Conservation (phyloP, 2,888 invertebrate genomes). For the Germaria angustata region DNA sequence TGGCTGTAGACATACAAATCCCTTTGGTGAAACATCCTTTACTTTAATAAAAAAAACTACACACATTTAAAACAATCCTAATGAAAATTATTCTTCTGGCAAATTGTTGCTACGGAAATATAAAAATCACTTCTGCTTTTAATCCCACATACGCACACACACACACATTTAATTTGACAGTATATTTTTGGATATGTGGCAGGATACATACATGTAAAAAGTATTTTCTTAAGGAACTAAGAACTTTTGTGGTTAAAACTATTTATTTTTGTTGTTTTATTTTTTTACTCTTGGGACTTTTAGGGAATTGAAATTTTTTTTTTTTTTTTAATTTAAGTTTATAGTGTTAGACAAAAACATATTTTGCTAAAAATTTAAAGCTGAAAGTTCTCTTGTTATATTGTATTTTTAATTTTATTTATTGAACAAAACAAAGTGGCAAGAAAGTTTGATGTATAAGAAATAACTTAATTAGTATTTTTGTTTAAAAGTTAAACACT, state of each 20-base stretch:
- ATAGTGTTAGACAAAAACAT: background rate
- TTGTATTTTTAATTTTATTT: constrained; percentile 40
- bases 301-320: background rate
- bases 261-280: background rate
- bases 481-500: too few relatives aligned
- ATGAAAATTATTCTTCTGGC: constrained; percentile 48
- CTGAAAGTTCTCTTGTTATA: constrained; percentile 48
- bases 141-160: background rate
- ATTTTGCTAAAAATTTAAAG: constrained; percentile 35
- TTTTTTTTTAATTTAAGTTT: constrained; percentile 14
- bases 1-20: background rate
- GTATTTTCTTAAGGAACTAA: background rate
- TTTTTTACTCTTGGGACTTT: constrained; percentile 26
- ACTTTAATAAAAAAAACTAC: background rate
- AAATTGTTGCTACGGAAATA: constrained; percentile 22
- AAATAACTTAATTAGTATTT: too few relatives aligned
- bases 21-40: background rate
- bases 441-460: too few relatives aligned
- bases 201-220: background rate
- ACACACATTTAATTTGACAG: background rate
- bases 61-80: constrained; percentile 51
- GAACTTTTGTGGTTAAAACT: constrained; percentile 35
- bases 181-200: background rate
- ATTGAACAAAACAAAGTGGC: background rate
- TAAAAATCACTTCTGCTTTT: constrained; percentile 32